Conservation (phyloP, 2,113 vertebrate species). For the Arizona elegans region DNA sequence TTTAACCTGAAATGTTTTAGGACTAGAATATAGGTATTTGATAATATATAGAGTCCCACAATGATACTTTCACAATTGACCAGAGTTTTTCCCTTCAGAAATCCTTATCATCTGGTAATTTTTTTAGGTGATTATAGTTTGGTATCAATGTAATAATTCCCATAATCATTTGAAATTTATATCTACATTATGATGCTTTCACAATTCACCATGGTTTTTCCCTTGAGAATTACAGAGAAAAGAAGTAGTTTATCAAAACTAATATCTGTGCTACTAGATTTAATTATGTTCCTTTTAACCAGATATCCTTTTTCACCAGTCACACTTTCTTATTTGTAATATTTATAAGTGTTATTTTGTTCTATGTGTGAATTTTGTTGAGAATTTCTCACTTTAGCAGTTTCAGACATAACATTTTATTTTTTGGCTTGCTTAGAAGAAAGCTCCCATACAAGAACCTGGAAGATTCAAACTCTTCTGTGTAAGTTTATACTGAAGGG, state of each 20-base stretch:
- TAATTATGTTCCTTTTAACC: neutral
- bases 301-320: accelerated
- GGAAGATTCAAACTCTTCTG: neutral
- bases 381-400: neutral
- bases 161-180: neutral
- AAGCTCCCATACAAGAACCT: neutral
- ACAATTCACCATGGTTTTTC: neutral
- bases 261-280: neutral
- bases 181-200: neutral
- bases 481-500: neutral
- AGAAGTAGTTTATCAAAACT: neutral
- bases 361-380: constrained; percentile 1
- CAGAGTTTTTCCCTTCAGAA: neutral
- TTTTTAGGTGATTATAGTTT: neutral
- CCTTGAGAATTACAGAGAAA: neutral
- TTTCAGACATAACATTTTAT: neutral
- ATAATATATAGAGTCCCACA: neutral
- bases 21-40: neutral
- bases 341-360: neutral
- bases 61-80: no score
- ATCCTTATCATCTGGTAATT: neutral
- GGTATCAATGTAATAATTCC: neutral
- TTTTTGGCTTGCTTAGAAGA: neutral
- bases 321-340: neutral
- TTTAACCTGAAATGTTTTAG: neutral